Evolutionary conservation across 2,797 vertebrate genomes (phyloP).

Genomic region (Coccyzus lansbergi): DNA sequence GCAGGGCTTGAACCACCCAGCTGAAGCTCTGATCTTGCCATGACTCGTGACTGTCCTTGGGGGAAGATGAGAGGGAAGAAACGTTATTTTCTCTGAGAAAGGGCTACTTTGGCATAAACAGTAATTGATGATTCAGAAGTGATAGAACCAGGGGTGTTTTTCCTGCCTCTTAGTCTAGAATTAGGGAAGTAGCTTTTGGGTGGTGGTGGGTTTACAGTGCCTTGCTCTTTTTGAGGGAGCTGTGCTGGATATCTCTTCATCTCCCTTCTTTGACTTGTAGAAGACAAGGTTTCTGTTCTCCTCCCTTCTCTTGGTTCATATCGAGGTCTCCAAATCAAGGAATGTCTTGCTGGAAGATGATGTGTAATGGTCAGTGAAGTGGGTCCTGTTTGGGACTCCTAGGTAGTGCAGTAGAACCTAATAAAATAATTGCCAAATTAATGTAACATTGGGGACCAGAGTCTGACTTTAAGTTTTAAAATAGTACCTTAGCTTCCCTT

Average conservation of each 20-base stretch:
- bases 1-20: neutral
- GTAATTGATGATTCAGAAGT: neutral
- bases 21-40: neutral
- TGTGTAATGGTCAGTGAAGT: neutral
- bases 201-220: neutral
- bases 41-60: rapidly evolving
- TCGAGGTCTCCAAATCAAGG: neutral
- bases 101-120: neutral
- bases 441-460: neutral
- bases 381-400: neutral
- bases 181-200: neutral
- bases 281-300: neutral
- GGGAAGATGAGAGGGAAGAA: neutral
- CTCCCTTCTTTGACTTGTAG: neutral
- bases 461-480: neutral
- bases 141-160: neutral
- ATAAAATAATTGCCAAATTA: neutral
- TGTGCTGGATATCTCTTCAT: neutral
- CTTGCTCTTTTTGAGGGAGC: neutral
- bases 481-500: neutral
- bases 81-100: neutral
- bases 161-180: neutral
- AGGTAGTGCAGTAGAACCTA: neutral
- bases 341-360: neutral
- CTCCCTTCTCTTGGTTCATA: neutral